Conservation (phyloP, 2,113 vertebrate species). For the Otus sunia region DNA sequence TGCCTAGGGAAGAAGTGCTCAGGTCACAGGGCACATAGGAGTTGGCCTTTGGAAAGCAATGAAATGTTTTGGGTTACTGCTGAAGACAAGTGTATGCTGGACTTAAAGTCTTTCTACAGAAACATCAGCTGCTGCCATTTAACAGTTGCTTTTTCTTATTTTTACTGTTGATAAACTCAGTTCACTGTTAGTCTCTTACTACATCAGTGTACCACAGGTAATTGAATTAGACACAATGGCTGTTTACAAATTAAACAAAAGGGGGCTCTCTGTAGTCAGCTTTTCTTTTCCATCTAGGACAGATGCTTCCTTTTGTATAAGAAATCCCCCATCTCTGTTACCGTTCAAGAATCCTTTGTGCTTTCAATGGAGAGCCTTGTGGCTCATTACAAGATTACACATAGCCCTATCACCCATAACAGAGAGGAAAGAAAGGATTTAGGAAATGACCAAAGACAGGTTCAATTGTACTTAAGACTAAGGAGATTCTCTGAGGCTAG, state of each 20-base stretch:
- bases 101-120: not conserved
- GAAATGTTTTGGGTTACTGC: not conserved
- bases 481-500: not conserved
- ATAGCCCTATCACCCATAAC: not conserved
- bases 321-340: not conserved
- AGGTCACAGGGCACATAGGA: not conserved
- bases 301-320: not conserved
- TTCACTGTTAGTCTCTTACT: not conserved
- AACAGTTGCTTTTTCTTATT: not conserved
- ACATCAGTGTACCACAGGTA: not conserved
- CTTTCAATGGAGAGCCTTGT: not conserved
- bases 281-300: not conserved
- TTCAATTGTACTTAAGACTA: not conserved
- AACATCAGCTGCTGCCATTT: not conserved
- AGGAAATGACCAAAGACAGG: not conserved
- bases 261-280: not conserved
- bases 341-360: not conserved
- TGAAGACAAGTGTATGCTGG: not conserved
- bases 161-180: not conserved
- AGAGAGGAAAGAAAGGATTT: not conserved
- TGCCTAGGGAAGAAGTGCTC: not conserved
- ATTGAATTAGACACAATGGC: not conserved
- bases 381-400: not conserved
- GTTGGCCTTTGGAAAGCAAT: not conserved
- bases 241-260: not conserved